phyloP scores from a whole-genome alignment of 2,888 invertebrate species.

The Drosophila putrida region DNA sequence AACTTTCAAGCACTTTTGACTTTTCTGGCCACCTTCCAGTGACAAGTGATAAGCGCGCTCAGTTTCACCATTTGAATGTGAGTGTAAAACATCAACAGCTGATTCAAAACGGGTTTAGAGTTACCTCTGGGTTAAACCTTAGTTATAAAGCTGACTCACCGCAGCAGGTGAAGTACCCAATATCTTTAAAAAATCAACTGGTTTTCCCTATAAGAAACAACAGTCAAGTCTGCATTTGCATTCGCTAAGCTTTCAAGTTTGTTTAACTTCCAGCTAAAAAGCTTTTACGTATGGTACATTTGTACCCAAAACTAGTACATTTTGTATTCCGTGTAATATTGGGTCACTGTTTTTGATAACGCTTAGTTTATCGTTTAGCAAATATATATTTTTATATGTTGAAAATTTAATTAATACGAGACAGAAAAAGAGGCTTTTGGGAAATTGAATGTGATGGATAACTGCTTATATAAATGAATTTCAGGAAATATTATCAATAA shows the following conservation, averaged over 20 bases:
- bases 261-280: constrained; percentile 21
- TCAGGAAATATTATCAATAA: too few relatives aligned
- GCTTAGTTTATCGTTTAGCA: too few relatives aligned
- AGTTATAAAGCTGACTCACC: constrained; percentile 41
- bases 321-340: too few relatives aligned
- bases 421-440: too few relatives aligned
- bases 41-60: constrained; percentile 49
- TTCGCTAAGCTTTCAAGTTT: constrained; percentile 46
- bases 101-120: constrained; percentile 9
- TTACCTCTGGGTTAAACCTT: constrained; percentile 26
- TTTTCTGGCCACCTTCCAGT: constrained; percentile 31
- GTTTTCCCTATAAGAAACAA: not conserved
- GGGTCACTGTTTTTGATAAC: too few relatives aligned
- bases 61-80: constrained; percentile 5
- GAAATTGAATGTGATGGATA: too few relatives aligned
- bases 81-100: not conserved
- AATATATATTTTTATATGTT: too few relatives aligned
- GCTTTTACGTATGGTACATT: constrained; percentile 23
- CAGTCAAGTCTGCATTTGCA: constrained; percentile 15
- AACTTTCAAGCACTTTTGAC: constrained; percentile 58
- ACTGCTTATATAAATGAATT: too few relatives aligned
- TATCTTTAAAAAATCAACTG: not conserved
- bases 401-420: too few relatives aligned
- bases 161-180: constrained; percentile 11
- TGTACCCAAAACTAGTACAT: too few relatives aligned